Evolutionary conservation across 92 coral and sea anemone genomes (phyloP).

Genomic region (Heteractis magnifica): DNA sequence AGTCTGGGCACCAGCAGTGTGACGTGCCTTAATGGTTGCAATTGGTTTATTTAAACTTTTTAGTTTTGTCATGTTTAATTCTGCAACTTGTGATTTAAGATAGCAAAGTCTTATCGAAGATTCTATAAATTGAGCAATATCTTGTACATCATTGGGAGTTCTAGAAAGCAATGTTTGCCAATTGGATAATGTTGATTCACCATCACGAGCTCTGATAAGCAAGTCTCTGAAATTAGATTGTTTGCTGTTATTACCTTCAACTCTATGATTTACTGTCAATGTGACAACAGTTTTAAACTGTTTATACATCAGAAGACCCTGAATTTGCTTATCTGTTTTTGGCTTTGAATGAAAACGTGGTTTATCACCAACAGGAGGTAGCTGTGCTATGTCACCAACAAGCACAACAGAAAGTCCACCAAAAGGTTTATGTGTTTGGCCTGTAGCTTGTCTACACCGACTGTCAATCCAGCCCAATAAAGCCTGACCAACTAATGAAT

Average conservation of each 20-base stretch:
- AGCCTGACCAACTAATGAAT: constrained; percentile 61
- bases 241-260: constrained; percentile 39
- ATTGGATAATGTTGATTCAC: constrained; percentile 56
- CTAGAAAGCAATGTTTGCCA: constrained; percentile 54
- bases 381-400: constrained; percentile 65
- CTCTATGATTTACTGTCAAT: constrained; percentile 71
- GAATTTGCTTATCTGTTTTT: constrained; percentile 50
- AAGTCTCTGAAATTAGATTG: constrained; percentile 53
- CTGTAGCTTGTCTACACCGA: constrained; percentile 62
- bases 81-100: constrained; percentile 50
- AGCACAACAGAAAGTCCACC: constrained; percentile 51
- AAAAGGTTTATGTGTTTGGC: constrained; percentile 35
- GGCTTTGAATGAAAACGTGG: constrained; percentile 53
- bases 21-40: constrained; percentile 48
- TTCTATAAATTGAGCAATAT: constrained; percentile 28
- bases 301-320: constrained; percentile 58
- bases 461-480: constrained; percentile 37
- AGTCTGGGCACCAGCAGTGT: constrained; percentile 47
- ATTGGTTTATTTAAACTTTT: constrained; percentile 42
- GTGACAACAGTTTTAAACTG: constrained; percentile 61
- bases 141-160: constrained; percentile 46
- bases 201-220: constrained; percentile 56
- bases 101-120: constrained; percentile 56
- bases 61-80: constrained; percentile 42
- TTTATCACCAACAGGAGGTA: constrained; percentile 70